phyloP scores from a whole-genome alignment of 2,888 invertebrate species.

The Heteromurus nitidus region DNA sequence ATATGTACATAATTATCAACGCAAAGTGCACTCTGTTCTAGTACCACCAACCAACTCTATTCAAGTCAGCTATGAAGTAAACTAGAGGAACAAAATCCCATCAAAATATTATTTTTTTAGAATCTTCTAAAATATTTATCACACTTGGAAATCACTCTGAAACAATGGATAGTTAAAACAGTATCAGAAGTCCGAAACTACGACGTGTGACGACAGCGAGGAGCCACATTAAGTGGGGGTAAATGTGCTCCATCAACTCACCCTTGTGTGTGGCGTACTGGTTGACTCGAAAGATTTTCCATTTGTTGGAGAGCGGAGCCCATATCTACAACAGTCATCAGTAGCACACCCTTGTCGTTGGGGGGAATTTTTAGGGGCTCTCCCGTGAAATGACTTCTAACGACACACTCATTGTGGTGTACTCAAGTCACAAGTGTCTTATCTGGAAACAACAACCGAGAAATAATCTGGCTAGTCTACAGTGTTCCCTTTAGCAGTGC shows the following conservation, averaged over 20 bases:
- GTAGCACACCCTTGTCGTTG: not conserved
- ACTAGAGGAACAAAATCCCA: not conserved
- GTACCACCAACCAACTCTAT: not conserved
- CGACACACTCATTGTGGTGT: not conserved
- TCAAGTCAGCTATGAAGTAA: not conserved
- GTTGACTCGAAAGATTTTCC: not conserved
- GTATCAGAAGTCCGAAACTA: not conserved
- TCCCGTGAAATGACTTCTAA: slow-evolving; percentile 3
- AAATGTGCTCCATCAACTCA: not conserved
- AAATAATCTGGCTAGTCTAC: not conserved
- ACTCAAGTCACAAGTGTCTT: not conserved
- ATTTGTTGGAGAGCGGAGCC: not conserved
- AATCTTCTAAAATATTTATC: not conserved
- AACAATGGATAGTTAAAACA: slow-evolving; percentile 6
- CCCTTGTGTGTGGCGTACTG: not conserved
- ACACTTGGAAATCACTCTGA: not conserved
- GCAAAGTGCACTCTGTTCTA: not conserved
- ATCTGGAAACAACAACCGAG: not conserved
- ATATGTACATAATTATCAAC: slow-evolving; percentile 25
- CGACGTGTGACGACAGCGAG: not conserved
- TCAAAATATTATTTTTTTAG: not conserved
- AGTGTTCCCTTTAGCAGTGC: not conserved
- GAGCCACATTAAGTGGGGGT: not conserved
- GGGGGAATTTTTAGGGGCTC: not conserved
- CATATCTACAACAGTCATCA: too few species aligned